These are phyloP conservation scores for Nymphalis c-album DNA, from an alignment of 2,888 invertebrate genomes.

Conservation along the genomic window DNA sequence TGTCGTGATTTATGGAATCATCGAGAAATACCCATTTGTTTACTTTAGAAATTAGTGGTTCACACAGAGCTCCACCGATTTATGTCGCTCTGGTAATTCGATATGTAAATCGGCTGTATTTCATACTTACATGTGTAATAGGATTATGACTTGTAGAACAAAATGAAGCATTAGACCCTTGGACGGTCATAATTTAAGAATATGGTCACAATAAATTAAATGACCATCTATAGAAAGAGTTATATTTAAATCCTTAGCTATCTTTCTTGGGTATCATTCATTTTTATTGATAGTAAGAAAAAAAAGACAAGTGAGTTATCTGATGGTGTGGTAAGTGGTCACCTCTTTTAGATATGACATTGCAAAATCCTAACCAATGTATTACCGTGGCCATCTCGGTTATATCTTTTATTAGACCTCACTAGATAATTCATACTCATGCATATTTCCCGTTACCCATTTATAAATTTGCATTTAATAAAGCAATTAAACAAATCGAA, in stretches of 20 bases:
- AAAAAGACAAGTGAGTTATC: too few species aligned
- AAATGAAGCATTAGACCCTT: slow-evolving; percentile 30
- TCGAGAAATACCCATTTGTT: slow-evolving; percentile 75
- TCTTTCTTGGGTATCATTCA: neutral
- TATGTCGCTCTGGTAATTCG: slow-evolving; percentile 67
- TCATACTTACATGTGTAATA: slow-evolving; percentile 43
- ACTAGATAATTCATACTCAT: too few species aligned
- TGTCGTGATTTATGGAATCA: slow-evolving; percentile 69
- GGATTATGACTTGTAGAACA: slow-evolving; percentile 42
- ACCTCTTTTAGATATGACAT: too few species aligned
- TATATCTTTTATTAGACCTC: too few species aligned
- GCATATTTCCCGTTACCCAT: too few species aligned
- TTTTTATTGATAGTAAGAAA: too few species aligned
- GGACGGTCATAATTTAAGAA: slow-evolving; percentile 28
- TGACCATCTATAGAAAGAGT: slow-evolving; percentile 4
- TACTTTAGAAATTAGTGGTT: slow-evolving; percentile 77
- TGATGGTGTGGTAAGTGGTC: too few species aligned
- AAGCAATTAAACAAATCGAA: neutral
- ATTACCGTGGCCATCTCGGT: too few species aligned
- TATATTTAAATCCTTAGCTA: slow-evolving; percentile 13
- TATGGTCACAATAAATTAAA: slow-evolving; percentile 24
- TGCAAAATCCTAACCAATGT: too few species aligned
- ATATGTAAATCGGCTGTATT: slow-evolving; percentile 57
- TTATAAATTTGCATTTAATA: neutral
- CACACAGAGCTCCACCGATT: slow-evolving; percentile 59